These are phyloP conservation scores for Bombyx mori DNA, from an alignment of 1,140 invertebrate species.

Conservation along the genomic window ASM3026992v2 NC_085111.1:10573501-10574000, in stretches of 20 bases:
- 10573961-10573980: conserved; percentile 15
- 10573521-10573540: not conserved
- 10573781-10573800: conserved; percentile 15
- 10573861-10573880: conserved; percentile 15
- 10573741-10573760: not conserved
- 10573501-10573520: not conserved
- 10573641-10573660: too few relatives aligned
- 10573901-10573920: conserved; percentile 21
- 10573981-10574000: conserved; percentile 27
- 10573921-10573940: conserved; percentile 4
- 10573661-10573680: too few relatives aligned
- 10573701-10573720: too few relatives aligned
- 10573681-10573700: too few relatives aligned
- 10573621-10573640: too few relatives aligned
- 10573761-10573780: conserved; percentile 2
- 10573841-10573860: conserved; percentile 52
- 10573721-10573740: too few relatives aligned
- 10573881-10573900: conserved; percentile 23
- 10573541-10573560: too few relatives aligned
- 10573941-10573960: conserved; percentile 9
- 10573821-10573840: conserved; percentile 55
- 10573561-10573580: too few relatives aligned
- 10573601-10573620: too few relatives aligned
- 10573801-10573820: conserved; percentile 42
- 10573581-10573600: too few relatives aligned